These are phyloP conservation scores for Callyntrura sp. DNA, from an alignment of 2,888 invertebrate species.

Conservation along the genomic window DNA sequence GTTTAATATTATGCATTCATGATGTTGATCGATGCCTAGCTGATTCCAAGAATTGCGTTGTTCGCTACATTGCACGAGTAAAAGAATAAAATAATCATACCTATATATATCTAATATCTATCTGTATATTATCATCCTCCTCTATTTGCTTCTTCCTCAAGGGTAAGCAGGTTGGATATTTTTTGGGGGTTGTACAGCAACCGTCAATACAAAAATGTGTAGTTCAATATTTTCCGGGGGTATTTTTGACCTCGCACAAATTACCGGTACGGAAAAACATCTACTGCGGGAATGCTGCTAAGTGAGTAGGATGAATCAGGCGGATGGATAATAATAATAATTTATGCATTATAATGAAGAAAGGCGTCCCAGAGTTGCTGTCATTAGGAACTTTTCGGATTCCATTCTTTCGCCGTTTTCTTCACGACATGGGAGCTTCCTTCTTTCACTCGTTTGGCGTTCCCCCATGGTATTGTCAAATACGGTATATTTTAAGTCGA, in stretches of 20 bases:
- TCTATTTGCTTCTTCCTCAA: neutral
- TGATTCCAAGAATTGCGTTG: conserved; percentile 70
- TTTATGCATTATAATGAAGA: conserved; percentile 66
- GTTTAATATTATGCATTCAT: conserved; percentile 12
- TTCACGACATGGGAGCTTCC: conserved; percentile 49
- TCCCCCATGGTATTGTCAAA: neutral
- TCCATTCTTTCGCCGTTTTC: conserved; percentile 60
- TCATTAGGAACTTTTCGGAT: conserved; percentile 52
- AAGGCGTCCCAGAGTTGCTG: conserved; percentile 45
- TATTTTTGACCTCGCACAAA: conserved; percentile 38
- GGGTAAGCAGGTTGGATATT: conserved; percentile 11
- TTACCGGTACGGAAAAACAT: conserved; percentile 1
- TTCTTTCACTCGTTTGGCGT: conserved; percentile 14
- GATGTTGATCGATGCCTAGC: conserved; percentile 73
- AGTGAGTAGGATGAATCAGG: neutral
- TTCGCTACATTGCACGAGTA: neutral
- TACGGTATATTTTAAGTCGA: neutral
- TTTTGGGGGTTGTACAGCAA: neutral
- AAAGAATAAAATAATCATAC: too few relatives aligned
- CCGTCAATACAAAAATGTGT: neutral
- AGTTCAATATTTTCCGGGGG: neutral
- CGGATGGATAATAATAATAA: conserved; percentile 50
- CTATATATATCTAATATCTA: too few relatives aligned
- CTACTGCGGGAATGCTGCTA: neutral
- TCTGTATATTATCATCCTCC: conserved; percentile 53